These are phyloP conservation scores for Oligia strigilis DNA, from an alignment of 2,888 invertebrate species.

Conservation along the genomic window DNA sequence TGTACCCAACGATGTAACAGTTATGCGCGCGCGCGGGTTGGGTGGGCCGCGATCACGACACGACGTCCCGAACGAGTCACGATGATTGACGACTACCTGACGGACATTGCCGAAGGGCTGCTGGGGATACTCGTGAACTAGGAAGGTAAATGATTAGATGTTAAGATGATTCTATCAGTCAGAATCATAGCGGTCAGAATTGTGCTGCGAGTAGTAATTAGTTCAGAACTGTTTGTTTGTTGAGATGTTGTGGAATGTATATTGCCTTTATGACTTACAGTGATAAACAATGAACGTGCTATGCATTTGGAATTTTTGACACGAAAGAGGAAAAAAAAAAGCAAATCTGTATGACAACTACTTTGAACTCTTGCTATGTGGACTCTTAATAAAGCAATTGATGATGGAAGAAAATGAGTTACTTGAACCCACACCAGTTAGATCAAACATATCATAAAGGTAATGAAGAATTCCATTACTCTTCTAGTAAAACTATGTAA, in stretches of 20 bases:
- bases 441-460: not conserved
- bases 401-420: not conserved
- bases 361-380: not conserved
- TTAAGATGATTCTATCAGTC: conserved; percentile 62
- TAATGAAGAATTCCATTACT: not conserved
- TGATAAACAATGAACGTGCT: not conserved
- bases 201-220: conserved; percentile 56
- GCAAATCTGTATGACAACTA: not conserved
- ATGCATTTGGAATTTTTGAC: not conserved
- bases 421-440: not conserved
- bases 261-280: conserved; percentile 7
- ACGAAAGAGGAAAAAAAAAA: not conserved
- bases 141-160: conserved; percentile 58
- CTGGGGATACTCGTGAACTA: conserved; percentile 57
- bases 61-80: conserved; percentile 80
- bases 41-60: conserved; percentile 80
- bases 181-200: conserved; percentile 43
- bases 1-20: conserved; percentile 70
- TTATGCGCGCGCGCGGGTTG: conserved; percentile 75
- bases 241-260: conserved; percentile 4
- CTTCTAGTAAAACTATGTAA: not conserved
- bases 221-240: conserved; percentile 33
- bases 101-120: conserved; percentile 69
- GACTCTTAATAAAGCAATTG: not conserved
- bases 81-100: conserved; percentile 83